A percentile compares a stretch with the other conserved stretches of the same genome.
phyloP scores from a whole-genome alignment of 2,113 vertebrate genomes.

The Nothoprocta perdicaria region DNA sequence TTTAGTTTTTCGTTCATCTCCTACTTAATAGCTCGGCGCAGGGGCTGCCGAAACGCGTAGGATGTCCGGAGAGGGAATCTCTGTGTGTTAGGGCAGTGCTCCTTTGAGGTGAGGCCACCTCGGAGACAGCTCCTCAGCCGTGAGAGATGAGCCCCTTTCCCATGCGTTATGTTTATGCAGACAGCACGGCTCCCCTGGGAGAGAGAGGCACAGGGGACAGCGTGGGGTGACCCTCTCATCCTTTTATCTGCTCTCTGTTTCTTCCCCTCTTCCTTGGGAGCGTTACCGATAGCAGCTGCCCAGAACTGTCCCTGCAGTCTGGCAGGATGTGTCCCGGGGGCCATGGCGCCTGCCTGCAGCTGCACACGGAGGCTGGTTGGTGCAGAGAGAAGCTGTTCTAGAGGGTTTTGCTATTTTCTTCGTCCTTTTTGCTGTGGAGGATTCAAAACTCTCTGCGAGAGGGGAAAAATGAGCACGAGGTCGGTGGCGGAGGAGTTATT shows the following conservation, averaged over 20 bases:
- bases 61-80: not conserved
- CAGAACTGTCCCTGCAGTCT: not conserved
- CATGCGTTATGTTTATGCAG: not conserved
- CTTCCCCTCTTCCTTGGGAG: not conserved
- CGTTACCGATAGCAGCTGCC: not conserved
- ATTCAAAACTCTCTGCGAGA: not conserved
- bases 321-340: not conserved
- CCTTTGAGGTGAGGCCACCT: not conserved
- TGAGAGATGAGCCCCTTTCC: not conserved
- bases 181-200: not conserved
- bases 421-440: not conserved
- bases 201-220: not conserved
- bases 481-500: not conserved
- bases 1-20: conserved; percentile 58
- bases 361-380: not conserved
- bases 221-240: not conserved
- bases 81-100: accelerated
- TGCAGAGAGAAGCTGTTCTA: not conserved
- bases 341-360: not conserved
- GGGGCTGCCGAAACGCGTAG: accelerated
- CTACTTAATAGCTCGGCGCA: conserved; percentile 1
- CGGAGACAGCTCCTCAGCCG: accelerated
- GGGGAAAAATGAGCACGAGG: not conserved
- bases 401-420: not conserved
- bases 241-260: not conserved